These are phyloP conservation scores for Penaeus vannamei DNA, from an alignment of 1,140 invertebrate genomes.

Conservation along the genomic window DNA sequence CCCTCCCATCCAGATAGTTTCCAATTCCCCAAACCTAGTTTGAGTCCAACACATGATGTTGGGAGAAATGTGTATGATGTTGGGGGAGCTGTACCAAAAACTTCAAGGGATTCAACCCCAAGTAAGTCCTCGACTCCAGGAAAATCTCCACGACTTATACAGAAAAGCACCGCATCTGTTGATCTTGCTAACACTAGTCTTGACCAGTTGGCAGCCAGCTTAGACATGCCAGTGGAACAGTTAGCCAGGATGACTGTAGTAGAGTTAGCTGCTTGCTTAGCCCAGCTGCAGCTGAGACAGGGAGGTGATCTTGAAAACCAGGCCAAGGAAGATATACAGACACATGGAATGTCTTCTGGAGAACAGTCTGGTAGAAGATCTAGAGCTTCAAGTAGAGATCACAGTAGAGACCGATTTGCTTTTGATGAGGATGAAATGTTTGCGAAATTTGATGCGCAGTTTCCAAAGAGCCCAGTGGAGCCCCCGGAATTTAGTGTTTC, in stretches of 20 bases:
- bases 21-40: conserved; percentile 67
- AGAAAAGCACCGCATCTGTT: conserved; percentile 61
- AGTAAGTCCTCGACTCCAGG: conserved; percentile 67
- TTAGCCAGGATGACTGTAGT: conserved; percentile 68
- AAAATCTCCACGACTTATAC: conserved; percentile 64
- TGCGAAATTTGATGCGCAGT: conserved; percentile 67
- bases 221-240: conserved; percentile 67
- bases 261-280: conserved; percentile 66
- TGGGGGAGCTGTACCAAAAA: conserved; percentile 66
- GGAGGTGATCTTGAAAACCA: conserved; percentile 47
- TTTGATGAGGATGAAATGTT: conserved; percentile 67
- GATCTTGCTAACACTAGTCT: conserved; percentile 67
- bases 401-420: conserved; percentile 53
- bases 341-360: conserved; percentile 1
- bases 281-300: conserved; percentile 64
- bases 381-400: conserved; percentile 48
- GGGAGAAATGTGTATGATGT: conserved; percentile 63
- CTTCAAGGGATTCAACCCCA: conserved; percentile 66
- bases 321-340: conserved; percentile 45
- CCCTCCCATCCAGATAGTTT: conserved; percentile 60
- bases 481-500: conserved; percentile 60
- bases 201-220: conserved; percentile 63
- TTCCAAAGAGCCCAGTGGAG: conserved; percentile 65
- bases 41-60: conserved; percentile 66
- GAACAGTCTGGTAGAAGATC: conserved; percentile 49